These are phyloP conservation scores for Ellobium chinense DNA, from an alignment of 2,888 invertebrate genomes.

Conservation along the genomic window DNA sequence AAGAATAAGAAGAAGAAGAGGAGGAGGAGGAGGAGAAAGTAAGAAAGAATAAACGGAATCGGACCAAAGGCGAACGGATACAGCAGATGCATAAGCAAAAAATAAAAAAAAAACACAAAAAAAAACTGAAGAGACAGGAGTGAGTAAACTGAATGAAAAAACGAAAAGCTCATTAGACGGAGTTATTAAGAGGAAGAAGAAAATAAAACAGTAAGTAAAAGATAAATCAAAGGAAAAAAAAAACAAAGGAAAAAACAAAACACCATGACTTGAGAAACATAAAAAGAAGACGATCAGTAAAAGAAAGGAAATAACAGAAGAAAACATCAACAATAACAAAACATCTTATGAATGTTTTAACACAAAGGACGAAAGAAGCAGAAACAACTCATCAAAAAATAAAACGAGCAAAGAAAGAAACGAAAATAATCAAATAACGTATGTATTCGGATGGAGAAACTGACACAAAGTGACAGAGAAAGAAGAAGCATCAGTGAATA, in stretches of 20 bases:
- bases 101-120: background rate
- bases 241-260: too few species aligned
- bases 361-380: too few species aligned
- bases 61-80: background rate
- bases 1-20: background rate
- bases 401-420: too few species aligned
- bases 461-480: background rate
- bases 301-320: too few species aligned
- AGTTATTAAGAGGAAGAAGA: background rate
- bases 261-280: too few species aligned
- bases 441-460: background rate
- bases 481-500: too few species aligned
- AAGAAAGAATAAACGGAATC: background rate
- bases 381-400: too few species aligned
- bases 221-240: background rate
- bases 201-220: background rate
- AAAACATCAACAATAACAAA: too few species aligned
- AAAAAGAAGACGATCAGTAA: too few species aligned
- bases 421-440: too few species aligned
- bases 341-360: too few species aligned
- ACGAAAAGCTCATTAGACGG: background rate
- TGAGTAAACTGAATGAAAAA: background rate
- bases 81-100: background rate
- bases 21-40: background rate
- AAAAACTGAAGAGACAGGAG: background rate